Conservation (phyloP, 2,113 vertebrate species). For the Rana temporaria region DNA sequence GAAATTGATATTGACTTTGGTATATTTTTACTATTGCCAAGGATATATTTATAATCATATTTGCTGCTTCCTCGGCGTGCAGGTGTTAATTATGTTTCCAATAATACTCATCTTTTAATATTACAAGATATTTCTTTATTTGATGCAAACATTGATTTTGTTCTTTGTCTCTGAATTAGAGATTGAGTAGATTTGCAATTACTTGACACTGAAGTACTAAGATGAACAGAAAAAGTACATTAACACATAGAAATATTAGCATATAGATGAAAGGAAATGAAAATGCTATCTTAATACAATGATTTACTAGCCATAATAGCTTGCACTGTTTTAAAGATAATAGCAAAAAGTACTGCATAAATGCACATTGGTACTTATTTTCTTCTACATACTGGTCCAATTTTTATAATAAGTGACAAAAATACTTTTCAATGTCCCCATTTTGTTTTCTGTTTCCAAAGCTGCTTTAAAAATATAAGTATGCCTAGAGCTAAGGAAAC, state of each 20-base stretch:
- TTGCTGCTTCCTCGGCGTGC: not conserved
- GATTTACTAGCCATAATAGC: slow-evolving; percentile 28
- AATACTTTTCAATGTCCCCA: too few relatives aligned
- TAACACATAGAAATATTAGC: slow-evolving; percentile 46
- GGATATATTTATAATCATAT: slow-evolving; percentile 38
- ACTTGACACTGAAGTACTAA: slow-evolving; percentile 38
- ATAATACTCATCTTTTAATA: slow-evolving; percentile 36
- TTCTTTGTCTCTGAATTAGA: slow-evolving; percentile 50
- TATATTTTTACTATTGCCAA: slow-evolving; percentile 19
- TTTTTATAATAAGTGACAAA: too few relatives aligned
- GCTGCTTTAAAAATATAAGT: too few relatives aligned
- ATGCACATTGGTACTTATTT: too few relatives aligned
- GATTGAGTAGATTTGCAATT: slow-evolving; percentile 44
- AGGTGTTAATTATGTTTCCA: slow-evolving; percentile 52
- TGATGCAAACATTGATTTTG: slow-evolving; percentile 53
- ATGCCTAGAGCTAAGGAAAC: too few relatives aligned
- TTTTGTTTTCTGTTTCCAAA: too few relatives aligned
- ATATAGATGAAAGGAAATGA: slow-evolving; percentile 51
- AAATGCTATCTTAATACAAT: slow-evolving; percentile 38
- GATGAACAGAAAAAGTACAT: slow-evolving; percentile 49
- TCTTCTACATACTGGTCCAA: too few relatives aligned
- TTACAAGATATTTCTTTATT: slow-evolving; percentile 42
- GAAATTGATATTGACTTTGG: not conserved
- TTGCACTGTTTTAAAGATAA: not conserved
- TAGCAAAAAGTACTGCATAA: slow-evolving; percentile 10